Percentiles rank a stretch among this genome's conserved stretches.
Evolutionary conservation across 2,888 invertebrate genomes (phyloP).

Genomic region (Slavum lentiscoides): DNA sequence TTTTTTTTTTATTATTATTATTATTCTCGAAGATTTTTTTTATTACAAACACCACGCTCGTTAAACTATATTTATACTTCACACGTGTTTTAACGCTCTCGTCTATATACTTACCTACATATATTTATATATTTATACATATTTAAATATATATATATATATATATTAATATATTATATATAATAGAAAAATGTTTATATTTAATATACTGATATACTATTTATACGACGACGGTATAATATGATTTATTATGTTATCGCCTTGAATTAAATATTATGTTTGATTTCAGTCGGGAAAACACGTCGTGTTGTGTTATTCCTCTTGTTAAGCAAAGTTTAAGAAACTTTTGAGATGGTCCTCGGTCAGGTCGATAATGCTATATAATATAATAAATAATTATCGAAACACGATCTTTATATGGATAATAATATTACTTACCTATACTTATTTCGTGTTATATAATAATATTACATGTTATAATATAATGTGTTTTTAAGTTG

Average conservation of each 20-base stretch:
- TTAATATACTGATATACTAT: constrained; percentile 54
- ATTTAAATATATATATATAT: background rate
- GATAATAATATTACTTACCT: background rate
- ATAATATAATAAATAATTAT: constrained; percentile 17
- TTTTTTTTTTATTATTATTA: constrained; percentile 55
- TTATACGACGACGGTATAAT: constrained; percentile 56
- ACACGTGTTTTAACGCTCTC: constrained; percentile 50
- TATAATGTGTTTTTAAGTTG: constrained; percentile 21
- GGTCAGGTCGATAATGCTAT: constrained; percentile 58
- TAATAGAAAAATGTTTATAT: background rate
- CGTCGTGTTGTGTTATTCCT: constrained; percentile 39
- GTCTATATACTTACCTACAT: constrained; percentile 10
- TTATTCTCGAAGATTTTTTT: constrained; percentile 46
- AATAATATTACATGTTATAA: background rate
- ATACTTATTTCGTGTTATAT: constrained; percentile 21
- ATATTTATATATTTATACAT: background rate
- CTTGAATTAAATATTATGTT: constrained; percentile 54
- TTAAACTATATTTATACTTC: constrained; percentile 44
- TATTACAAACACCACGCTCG: constrained; percentile 44
- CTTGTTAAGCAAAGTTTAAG: constrained; percentile 57
- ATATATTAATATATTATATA: background rate
- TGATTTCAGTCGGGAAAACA: constrained; percentile 54
- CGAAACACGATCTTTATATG: constrained; percentile 5
- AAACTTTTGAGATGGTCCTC: constrained; percentile 65
- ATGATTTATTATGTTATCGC: constrained; percentile 53